Percentiles rank a stretch among this genome's conserved stretches.
Conservation (phyloP, 2,888 invertebrate genomes). For the Trypoxylon attenuatum region DNA sequence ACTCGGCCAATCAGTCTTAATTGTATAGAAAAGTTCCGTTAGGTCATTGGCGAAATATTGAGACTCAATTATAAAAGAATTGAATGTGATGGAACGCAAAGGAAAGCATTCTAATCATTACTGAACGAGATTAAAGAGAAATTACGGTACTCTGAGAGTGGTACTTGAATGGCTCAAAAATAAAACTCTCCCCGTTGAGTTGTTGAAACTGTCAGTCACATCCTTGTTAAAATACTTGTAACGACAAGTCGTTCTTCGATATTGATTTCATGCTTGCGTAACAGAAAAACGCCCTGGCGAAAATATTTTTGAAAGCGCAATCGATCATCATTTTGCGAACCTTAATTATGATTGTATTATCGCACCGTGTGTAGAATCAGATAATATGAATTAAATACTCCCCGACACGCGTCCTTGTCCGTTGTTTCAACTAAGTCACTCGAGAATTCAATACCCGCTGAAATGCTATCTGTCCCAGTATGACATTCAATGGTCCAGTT, state of each 20-base stretch:
- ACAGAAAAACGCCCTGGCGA: not conserved
- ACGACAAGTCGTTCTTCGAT: not conserved
- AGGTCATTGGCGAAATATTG: too few species aligned
- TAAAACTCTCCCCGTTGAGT: too few species aligned
- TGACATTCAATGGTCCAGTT: not conserved
- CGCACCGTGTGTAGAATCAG: conserved; percentile 33
- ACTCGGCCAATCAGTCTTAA: too few species aligned
- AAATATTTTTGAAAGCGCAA: conserved; percentile 21
- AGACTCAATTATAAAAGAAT: too few species aligned
- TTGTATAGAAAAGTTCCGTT: too few species aligned
- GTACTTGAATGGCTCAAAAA: too few species aligned
- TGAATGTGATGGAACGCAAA: too few species aligned
- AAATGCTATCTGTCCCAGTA: conserved; percentile 5
- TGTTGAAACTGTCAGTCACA: too few species aligned
- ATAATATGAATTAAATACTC: conserved; percentile 34
- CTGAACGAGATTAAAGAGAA: too few species aligned
- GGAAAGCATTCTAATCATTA: too few species aligned
- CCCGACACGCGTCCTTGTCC: conserved; percentile 14
- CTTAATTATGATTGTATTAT: conserved; percentile 19
- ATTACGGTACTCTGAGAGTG: too few species aligned
- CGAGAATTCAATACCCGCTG: not conserved
- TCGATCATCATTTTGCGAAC: conserved; percentile 32
- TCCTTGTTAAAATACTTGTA: too few species aligned
- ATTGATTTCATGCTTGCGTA: not conserved
- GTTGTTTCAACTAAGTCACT: conserved; percentile 2